phyloP scores from a whole-genome alignment of 2,113 vertebrate genomes.

The Plecturocebus donacophilus region DNA sequence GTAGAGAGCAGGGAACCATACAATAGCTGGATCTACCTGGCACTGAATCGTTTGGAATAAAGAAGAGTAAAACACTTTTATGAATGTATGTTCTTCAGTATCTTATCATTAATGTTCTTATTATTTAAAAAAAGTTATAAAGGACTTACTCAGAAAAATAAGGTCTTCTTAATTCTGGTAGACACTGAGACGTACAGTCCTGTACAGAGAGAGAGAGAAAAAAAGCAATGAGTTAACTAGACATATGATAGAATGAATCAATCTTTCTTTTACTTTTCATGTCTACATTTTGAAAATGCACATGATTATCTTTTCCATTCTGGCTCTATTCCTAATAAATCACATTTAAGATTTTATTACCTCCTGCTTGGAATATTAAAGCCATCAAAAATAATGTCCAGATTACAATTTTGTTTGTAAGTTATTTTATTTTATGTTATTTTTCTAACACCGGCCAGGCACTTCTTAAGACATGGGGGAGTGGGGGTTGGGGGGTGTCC shows the following conservation, averaged over 20 bases:
- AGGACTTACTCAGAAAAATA: not conserved
- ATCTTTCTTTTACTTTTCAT: not conserved
- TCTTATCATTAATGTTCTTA: not conserved
- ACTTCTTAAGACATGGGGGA: not conserved
- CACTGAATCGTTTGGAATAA: not conserved
- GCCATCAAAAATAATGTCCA: slow-evolving; percentile 25
- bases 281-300: not conserved
- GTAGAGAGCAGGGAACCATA: not conserved
- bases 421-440: not conserved
- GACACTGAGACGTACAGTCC: not conserved
- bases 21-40: not conserved
- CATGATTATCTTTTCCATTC: slow-evolving; percentile 23
- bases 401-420: not conserved
- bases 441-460: not conserved
- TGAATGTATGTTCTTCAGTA: not conserved
- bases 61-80: not conserved
- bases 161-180: not conserved
- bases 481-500: too few relatives aligned
- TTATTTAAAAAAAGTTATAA: not conserved
- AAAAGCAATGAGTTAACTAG: not conserved
- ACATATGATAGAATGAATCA: not conserved
- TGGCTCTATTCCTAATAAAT: slow-evolving; percentile 21
- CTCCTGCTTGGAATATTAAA: slow-evolving; percentile 1
- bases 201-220: not conserved
- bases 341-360: slow-evolving; percentile 41